These are phyloP conservation scores for Sepioteuthis lessoniana DNA, from an alignment of 2,888 invertebrate species.

Conservation along the genomic window DNA sequence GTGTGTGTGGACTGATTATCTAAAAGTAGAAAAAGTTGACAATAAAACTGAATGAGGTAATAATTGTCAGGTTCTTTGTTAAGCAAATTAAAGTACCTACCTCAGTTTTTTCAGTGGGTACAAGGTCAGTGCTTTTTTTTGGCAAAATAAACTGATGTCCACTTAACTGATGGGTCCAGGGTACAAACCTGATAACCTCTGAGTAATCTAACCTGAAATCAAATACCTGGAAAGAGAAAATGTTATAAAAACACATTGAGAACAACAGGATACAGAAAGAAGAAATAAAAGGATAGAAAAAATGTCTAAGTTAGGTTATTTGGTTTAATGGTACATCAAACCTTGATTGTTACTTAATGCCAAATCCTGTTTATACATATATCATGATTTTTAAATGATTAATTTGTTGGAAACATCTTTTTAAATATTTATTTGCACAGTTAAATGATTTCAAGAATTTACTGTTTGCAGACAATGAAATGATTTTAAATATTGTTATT, in stretches of 20 bases:
- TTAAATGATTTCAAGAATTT: no score
- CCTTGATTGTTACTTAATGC: no score
- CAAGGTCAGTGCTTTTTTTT: background rate
- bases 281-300: no score
- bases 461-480: no score
- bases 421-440: no score
- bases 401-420: no score
- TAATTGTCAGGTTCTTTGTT: background rate
- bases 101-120: background rate
- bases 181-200: background rate
- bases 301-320: no score
- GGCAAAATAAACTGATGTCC: background rate
- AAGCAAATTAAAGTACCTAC: background rate
- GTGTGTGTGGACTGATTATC: background rate
- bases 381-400: no score
- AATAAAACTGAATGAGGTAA: background rate
- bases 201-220: background rate
- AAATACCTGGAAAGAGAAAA: background rate
- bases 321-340: no score
- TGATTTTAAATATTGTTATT: no score
- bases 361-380: no score
- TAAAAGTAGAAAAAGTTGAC: background rate
- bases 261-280: background rate
- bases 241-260: background rate
- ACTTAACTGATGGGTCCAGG: background rate